These are phyloP conservation scores for Fabriciana adippe DNA, from an alignment of 2,888 invertebrate genomes.

Conservation along the genomic window DNA sequence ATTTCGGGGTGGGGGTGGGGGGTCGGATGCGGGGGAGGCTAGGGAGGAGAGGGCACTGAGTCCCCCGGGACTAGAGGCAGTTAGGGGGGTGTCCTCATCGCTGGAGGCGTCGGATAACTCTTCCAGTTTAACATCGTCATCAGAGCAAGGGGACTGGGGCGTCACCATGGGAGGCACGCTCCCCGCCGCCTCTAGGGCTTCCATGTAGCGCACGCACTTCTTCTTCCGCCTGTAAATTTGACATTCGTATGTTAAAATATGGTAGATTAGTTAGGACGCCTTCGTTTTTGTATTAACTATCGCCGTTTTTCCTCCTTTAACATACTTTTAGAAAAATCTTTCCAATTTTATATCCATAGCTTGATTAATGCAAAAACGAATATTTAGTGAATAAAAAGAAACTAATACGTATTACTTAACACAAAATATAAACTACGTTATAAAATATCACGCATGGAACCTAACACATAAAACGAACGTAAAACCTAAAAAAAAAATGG, in stretches of 20 bases:
- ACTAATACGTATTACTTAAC: conserved; percentile 9
- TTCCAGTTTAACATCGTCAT: conserved; percentile 86
- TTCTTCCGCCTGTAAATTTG: conserved; percentile 93
- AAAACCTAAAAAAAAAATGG: conserved; percentile 29
- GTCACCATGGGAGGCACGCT: conserved; percentile 90
- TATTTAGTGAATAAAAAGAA: background rate
- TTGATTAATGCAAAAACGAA: background rate
- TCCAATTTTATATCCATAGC: background rate
- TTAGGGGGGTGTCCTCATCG: conserved; percentile 78
- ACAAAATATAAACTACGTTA: conserved; percentile 19
- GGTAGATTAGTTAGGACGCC: no score
- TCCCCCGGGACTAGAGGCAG: conserved; percentile 77
- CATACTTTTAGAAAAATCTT: no score
- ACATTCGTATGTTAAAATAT: conserved; percentile 2
- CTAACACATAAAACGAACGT: conserved; percentile 20
- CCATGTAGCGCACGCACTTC: conserved; percentile 98
- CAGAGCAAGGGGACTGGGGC: conserved; percentile 91
- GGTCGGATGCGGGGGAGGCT: conserved; percentile 90
- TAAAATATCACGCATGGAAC: conserved; percentile 15
- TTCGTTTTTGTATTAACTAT: background rate
- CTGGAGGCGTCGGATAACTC: conserved; percentile 86
- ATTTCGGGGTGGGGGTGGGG: conserved; percentile 81
- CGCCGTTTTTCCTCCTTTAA: no score
- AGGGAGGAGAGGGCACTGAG: conserved; percentile 80
- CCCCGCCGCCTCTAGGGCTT: conserved; percentile 87